Conservation (phyloP, 2,888 invertebrate species). For the Drosophila macrospina region DNA sequence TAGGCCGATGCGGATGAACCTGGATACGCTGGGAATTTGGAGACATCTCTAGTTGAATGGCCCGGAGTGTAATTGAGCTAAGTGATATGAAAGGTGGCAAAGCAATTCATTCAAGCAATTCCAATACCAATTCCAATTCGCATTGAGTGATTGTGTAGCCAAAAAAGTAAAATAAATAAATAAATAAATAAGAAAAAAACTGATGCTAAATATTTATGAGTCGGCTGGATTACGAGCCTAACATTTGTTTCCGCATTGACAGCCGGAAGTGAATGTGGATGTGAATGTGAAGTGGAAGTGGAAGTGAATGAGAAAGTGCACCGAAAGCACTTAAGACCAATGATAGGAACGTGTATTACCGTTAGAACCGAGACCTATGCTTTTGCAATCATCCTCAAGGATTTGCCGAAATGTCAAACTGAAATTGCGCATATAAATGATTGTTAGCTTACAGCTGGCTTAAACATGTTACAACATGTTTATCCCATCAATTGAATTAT, state of each 20-base stretch:
- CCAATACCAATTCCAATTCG: constrained; percentile 20
- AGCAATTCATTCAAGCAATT: constrained; percentile 9
- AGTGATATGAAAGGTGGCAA: constrained; percentile 36
- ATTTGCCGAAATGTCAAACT: constrained; percentile 8
- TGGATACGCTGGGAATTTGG: background rate
- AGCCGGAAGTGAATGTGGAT: constrained; percentile 1
- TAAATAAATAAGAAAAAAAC: background rate
- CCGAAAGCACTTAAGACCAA: constrained; percentile 51
- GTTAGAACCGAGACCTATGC: constrained; percentile 20
- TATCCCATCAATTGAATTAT: background rate
- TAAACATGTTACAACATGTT: background rate
- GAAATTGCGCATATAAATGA: constrained; percentile 7
- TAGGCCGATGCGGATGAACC: background rate
- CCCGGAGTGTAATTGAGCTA: constrained; percentile 40
- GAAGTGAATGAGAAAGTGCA: constrained; percentile 16
- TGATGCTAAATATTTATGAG: constrained; percentile 46
- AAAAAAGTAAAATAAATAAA: background rate
- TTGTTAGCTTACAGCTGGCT: constrained; percentile 3
- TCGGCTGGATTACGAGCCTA: constrained; percentile 27
- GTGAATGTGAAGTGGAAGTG: background rate
- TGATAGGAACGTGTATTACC: constrained; percentile 40
- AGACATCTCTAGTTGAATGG: constrained; percentile 16
- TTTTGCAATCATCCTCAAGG: constrained; percentile 14
- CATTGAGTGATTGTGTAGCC: constrained; percentile 48
- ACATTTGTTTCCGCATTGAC: background rate